Evolutionary conservation across 2,797 vertebrate genomes (phyloP).

Genomic region (Myripristis jacobus): DNA sequence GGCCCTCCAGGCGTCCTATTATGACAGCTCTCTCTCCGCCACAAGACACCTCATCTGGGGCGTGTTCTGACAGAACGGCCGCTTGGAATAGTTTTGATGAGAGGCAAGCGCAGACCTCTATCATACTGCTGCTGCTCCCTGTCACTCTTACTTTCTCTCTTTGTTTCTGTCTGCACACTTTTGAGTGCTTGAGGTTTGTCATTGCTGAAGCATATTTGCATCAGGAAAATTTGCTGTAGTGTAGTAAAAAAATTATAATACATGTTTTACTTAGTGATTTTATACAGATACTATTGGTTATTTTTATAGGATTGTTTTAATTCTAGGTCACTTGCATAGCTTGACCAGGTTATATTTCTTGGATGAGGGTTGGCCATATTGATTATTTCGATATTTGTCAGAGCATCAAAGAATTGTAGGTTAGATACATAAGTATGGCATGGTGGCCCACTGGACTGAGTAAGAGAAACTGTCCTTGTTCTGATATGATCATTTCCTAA

Average conservation of each 20-base stretch:
- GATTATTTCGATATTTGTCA: no score
- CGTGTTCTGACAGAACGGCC: slow-evolving; percentile 75
- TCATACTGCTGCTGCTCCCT: slow-evolving; percentile 65
- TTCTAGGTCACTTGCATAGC: background rate
- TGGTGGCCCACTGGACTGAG: no score
- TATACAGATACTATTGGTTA: background rate
- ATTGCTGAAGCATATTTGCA: slow-evolving; percentile 5
- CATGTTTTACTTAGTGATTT: background rate
- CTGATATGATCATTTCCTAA: background rate
- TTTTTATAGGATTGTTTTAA: background rate
- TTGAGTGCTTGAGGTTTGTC: slow-evolving; percentile 14
- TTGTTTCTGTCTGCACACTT: slow-evolving; percentile 27
- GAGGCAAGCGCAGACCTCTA: slow-evolving; percentile 66
- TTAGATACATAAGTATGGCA: background rate
- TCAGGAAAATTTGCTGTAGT: background rate
- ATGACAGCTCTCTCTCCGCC: slow-evolving; percentile 75
- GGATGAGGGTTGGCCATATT: background rate
- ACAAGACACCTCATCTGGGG: slow-evolving; percentile 76
- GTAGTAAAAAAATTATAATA: background rate
- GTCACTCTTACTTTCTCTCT: slow-evolving; percentile 68
- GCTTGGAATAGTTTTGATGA: slow-evolving; percentile 76
- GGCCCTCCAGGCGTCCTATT: slow-evolving; percentile 74
- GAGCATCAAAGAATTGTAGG: background rate
- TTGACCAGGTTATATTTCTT: background rate
- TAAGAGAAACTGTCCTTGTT: background rate